Percentiles rank a stretch among this genome's conserved stretches.
Evolutionary conservation across 2,888 invertebrate species (phyloP).

Genomic region (Platycnemis pennipes): DNA sequence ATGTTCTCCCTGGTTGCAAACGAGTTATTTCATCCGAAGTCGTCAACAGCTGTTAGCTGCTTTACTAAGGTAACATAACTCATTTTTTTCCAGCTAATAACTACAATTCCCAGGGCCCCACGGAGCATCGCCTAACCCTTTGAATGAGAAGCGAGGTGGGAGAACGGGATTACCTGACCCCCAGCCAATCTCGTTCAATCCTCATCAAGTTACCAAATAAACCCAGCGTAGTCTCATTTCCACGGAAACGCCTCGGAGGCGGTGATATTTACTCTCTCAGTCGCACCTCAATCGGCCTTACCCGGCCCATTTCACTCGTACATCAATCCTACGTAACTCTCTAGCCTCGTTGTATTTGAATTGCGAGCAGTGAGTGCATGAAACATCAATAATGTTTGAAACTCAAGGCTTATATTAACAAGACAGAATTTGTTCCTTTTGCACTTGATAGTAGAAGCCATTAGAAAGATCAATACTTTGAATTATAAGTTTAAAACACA

Average conservation of each 20-base stretch:
- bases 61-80: background rate
- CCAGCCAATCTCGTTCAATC: background rate
- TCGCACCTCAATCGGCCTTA: background rate
- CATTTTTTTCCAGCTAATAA: background rate
- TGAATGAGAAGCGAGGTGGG: background rate
- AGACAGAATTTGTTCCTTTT: too few relatives aligned
- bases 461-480: too few relatives aligned
- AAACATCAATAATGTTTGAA: too few relatives aligned
- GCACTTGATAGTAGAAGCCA: too few relatives aligned
- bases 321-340: background rate
- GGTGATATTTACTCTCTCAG: constrained; percentile 23
- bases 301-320: background rate
- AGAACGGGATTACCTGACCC: background rate
- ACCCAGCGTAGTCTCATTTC: background rate
- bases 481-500: too few relatives aligned
- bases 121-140: background rate
- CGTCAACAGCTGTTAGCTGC: background rate
- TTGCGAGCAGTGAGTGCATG: too few relatives aligned
- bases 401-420: too few relatives aligned
- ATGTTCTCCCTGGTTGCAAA: too few relatives aligned
- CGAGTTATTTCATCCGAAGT: too few relatives aligned
- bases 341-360: too few relatives aligned
- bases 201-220: constrained; percentile 1
- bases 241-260: background rate
- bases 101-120: background rate